A percentile compares a stretch with the other conserved stretches of the same genome.
phyloP scores from a whole-genome alignment of 1,140 invertebrate species.

The Aphaenogaster floridana region DNA sequence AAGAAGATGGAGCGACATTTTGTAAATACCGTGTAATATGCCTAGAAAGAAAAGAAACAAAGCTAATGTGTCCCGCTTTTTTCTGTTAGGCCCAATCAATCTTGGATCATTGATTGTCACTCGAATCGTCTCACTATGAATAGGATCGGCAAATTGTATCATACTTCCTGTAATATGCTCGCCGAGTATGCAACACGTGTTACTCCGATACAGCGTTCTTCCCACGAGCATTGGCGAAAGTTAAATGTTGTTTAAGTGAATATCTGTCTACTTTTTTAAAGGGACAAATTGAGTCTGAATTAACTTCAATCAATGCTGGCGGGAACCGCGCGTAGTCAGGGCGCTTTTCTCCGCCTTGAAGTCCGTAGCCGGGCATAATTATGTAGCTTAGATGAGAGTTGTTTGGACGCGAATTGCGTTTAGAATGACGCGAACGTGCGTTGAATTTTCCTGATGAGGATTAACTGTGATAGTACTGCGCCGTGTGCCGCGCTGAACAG shows the following conservation, averaged over 20 bases:
- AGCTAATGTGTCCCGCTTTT: conserved; percentile 74
- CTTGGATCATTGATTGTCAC: conserved; percentile 44
- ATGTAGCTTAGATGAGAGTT: conserved; percentile 60
- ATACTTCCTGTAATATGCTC: conserved; percentile 52
- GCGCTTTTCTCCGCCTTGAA: conserved; percentile 36
- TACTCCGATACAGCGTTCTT: conserved; percentile 47
- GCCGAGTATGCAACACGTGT: conserved; percentile 31
- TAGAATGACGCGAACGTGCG: conserved; percentile 69
- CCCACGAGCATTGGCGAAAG: conserved; percentile 9
- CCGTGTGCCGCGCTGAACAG: conserved; percentile 45
- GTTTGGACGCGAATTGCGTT: conserved; percentile 68
- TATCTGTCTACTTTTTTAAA: conserved; percentile 15
- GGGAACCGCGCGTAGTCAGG: not conserved
- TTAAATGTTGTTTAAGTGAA: conserved; percentile 33
- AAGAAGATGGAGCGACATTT: conserved; percentile 76
- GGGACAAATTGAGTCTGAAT: conserved; percentile 20
- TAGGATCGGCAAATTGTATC: conserved; percentile 54
- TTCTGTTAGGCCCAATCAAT: conserved; percentile 64
- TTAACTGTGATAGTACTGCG: conserved; percentile 75
- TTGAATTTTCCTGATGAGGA: conserved; percentile 58
- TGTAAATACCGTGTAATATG: conserved; percentile 85
- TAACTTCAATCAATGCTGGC: not conserved
- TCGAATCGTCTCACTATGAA: conserved; percentile 48
- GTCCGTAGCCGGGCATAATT: conserved; percentile 17
- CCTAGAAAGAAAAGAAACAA: conserved; percentile 73